Base-by-base conservation (phyloP, 2,888 invertebrate genomes). In the Teleogryllus oceanicus region DNA sequence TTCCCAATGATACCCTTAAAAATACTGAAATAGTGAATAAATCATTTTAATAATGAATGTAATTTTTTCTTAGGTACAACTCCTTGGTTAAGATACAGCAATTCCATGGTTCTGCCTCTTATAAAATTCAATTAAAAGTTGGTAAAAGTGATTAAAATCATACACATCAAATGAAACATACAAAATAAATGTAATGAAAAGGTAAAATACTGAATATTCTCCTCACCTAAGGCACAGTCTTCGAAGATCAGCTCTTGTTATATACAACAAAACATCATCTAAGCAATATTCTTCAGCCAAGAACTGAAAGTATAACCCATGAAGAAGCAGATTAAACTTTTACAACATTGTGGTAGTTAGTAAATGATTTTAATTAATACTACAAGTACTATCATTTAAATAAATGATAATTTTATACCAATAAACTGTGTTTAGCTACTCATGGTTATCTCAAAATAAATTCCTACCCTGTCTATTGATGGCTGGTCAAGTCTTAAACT, bases 211-310 rank as follows among this genome's bases (percentile, higher is more conserved):
- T 77, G 49, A 49, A 50, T 50, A 49, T 50, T 89, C 2, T 21
- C 10, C 78, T 86, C 87, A 96, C 96, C 92, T 93, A 81, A 98
- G 89, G 79, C 93, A 92, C 80, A 97, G 88, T 84, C 92, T 91
- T 80, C 93, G 89, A 79, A 98, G 88, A 87, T 98, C 98, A 79
- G 96, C 93, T 83, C 95, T 90, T 21, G 93, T 93, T 84, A 96
- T 91, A 84, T 94, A 91, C 82, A 91, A 91, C 82, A 97, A 87
- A 79, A 98, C 88, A 86, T 97, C 96, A 50, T 92, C 90, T 82
- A 95, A 90, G 1, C 92, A 91, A 86, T 94, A 97, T 83, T 94
- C 93, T 86, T 97, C 94, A 49, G 89, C 87, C 3, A 92, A 86
- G 83, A 97, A 88, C 90, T 90, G 83, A 37, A 85, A 85, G 37